Evolutionary conservation across 2,888 invertebrate species (phyloP).

Genomic region (Nomada goodeniana): DNA sequence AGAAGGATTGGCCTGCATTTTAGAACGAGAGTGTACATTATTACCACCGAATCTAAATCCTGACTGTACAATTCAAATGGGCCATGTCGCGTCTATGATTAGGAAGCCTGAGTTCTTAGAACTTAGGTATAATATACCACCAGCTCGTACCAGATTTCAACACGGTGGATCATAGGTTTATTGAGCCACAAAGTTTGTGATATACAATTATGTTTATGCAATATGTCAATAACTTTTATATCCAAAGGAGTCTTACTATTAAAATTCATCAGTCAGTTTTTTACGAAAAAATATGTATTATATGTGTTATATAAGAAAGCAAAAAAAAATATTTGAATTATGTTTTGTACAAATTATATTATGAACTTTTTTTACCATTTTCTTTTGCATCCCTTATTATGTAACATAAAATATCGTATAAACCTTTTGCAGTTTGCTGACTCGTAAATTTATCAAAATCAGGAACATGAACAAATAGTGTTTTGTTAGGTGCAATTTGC

Average conservation of each 20-base stretch:
- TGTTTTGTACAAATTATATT: neutral
- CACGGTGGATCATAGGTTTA: constrained; percentile 61
- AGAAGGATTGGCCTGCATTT: constrained; percentile 92
- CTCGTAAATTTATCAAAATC: constrained; percentile 87
- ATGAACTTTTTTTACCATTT: neutral
- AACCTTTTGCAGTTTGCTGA: constrained; percentile 86
- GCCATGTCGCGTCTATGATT: constrained; percentile 93
- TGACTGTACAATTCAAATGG: constrained; percentile 95
- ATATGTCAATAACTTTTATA: constrained; percentile 18
- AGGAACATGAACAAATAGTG: constrained; percentile 93
- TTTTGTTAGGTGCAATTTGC: constrained; percentile 86
- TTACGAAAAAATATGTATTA: neutral
- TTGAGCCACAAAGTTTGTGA: constrained; percentile 5
- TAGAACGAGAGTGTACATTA: constrained; percentile 95
- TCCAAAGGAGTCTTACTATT: constrained; percentile 21
- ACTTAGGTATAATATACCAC: constrained; percentile 84
- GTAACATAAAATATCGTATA: constrained; percentile 84
- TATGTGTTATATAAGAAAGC: neutral
- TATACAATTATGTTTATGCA: constrained; percentile 25
- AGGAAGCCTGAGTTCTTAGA: constrained; percentile 88
- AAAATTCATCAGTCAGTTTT: neutral
- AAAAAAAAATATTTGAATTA: neutral
- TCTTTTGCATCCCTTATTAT: constrained; percentile 60
- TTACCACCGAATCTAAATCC: constrained; percentile 92
- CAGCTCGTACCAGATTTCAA: constrained; percentile 85